A percentile compares a stretch with the other conserved stretches of the same genome.
Conservation (phyloP, 2,888 invertebrate species). For the Trichopoda pennipes region DNA sequence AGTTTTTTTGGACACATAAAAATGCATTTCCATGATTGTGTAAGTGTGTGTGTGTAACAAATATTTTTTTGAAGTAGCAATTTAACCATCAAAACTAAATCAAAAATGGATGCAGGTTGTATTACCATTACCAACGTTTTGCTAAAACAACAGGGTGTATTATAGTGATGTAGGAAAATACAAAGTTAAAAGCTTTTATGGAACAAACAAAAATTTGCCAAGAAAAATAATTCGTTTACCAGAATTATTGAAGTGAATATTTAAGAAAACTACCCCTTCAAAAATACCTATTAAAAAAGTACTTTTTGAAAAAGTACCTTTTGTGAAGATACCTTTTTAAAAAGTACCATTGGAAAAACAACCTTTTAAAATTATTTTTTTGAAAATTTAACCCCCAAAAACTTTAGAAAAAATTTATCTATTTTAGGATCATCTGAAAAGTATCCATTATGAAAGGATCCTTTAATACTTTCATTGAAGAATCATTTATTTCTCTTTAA, state of each 20-base stretch:
- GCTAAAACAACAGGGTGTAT: slow-evolving; percentile 3
- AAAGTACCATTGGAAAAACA: too few species aligned
- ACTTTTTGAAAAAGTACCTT: neutral
- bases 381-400: too few species aligned
- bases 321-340: neutral
- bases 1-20: slow-evolving; percentile 21
- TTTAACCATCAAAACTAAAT: slow-evolving; percentile 68
- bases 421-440: too few species aligned
- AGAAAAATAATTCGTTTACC: too few species aligned
- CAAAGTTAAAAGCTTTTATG: too few species aligned
- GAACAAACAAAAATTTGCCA: too few species aligned
- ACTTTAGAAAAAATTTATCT: too few species aligned
- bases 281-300: neutral
- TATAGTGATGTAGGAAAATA: neutral
- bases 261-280: neutral
- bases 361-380: too few species aligned
- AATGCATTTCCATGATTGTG: slow-evolving; percentile 13
- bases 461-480: too few species aligned
- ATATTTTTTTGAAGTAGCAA: slow-evolving; percentile 59
- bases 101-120: slow-evolving; percentile 62
- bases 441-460: too few species aligned
- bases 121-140: slow-evolving; percentile 32
- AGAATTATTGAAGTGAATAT: too few species aligned
- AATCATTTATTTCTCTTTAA: too few species aligned
- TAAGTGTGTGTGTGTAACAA: slow-evolving; percentile 22